These are phyloP conservation scores for Hydrocynus forskahlii DNA, from an alignment of 2,797 vertebrate genomes.

Conservation along the genomic window DNA sequence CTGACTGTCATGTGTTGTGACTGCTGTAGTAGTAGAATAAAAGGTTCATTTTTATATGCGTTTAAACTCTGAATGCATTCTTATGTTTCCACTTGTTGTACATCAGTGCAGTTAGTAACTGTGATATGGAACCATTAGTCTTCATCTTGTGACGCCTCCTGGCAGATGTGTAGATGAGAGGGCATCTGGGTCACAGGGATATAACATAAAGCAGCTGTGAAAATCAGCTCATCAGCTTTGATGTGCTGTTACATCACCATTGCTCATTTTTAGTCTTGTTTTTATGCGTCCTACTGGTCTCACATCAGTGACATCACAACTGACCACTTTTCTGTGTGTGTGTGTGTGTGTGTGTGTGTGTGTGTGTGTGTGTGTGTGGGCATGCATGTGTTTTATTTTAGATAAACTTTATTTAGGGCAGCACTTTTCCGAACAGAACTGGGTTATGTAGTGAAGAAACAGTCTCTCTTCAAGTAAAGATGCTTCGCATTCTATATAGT, in stretches of 20 bases:
- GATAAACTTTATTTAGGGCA: slow-evolving; percentile 52
- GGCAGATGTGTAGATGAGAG: slow-evolving; percentile 18
- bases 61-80: neutral
- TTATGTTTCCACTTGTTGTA: neutral
- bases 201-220: slow-evolving; percentile 3
- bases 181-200: slow-evolving; percentile 4
- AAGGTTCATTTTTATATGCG: neutral
- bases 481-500: slow-evolving; percentile 69
- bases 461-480: slow-evolving; percentile 65
- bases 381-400: slow-evolving; percentile 17
- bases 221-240: neutral
- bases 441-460: slow-evolving; percentile 45
- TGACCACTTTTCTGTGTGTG: neutral
- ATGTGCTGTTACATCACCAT: neutral
- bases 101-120: neutral
- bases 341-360: neutral
- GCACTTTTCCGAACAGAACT: slow-evolving; percentile 49
- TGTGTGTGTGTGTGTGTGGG: neutral
- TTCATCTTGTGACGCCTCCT: slow-evolving; percentile 10
- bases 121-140: neutral
- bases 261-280: neutral
- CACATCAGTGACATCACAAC: slow-evolving; percentile 1
- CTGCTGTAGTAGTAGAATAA: too few species aligned
- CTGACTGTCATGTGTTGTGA: too few species aligned
- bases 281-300: neutral